These are phyloP conservation scores for Sebastiscus albofasciatus DNA, from an alignment of 2,797 vertebrate species.

Conservation along the genomic window DNA sequence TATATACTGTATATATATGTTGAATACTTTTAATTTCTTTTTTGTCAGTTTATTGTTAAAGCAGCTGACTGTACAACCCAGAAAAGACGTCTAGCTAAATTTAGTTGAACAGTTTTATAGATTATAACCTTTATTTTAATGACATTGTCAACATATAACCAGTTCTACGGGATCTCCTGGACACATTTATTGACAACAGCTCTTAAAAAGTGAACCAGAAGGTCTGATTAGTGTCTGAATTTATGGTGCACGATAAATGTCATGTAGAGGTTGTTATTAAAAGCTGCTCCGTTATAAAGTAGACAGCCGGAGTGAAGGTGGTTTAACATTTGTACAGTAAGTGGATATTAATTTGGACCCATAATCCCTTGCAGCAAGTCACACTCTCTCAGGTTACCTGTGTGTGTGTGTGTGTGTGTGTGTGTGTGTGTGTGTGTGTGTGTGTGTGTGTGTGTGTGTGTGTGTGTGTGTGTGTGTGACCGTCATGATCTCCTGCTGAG, in stretches of 20 bases:
- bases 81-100: background rate
- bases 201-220: no score
- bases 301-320: background rate
- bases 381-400: conserved; percentile 57
- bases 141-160: background rate
- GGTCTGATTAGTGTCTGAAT: background rate
- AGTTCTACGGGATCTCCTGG: background rate
- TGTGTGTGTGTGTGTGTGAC: background rate
- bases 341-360: conserved; percentile 66
- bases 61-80: background rate
- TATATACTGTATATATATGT: no score
- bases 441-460: conserved; percentile 1
- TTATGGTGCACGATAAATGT: background rate
- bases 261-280: background rate
- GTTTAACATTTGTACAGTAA: conserved; percentile 50
- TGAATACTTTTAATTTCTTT: no score
- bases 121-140: background rate
- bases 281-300: background rate
- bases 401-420: no score
- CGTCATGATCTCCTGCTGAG: conserved; percentile 24
- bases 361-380: conserved; percentile 61
- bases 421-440: no score
- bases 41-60: background rate
- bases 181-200: no score
- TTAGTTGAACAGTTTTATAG: background rate